Percentiles rank a stretch among this genome's conserved stretches.
phyloP scores from a whole-genome alignment of 2,888 invertebrate species.

The Calameuta pallipes region DNA sequence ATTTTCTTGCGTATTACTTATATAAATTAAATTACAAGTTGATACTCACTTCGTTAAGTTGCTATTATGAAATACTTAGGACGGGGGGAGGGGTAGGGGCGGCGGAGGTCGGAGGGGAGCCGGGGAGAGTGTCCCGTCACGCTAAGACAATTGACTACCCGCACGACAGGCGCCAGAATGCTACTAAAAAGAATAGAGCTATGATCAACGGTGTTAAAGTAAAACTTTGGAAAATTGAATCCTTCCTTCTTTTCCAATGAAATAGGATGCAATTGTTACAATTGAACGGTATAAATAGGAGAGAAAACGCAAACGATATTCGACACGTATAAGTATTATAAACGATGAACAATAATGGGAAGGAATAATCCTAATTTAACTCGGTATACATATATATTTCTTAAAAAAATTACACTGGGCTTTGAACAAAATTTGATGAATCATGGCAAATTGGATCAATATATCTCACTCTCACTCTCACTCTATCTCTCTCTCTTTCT shows the following conservation, averaged over 20 bases:
- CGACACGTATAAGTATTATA: constrained; percentile 19
- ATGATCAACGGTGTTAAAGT: not conserved
- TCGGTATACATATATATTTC: constrained; percentile 36
- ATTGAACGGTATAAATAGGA: not conserved
- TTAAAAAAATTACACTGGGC: constrained; percentile 47
- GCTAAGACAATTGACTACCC: not conserved
- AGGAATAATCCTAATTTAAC: constrained; percentile 30
- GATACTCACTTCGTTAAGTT: constrained; percentile 50
- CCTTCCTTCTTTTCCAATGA: constrained; percentile 1
- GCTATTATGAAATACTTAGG: constrained; percentile 49
- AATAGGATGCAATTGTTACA: not conserved
- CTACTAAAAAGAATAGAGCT: not conserved
- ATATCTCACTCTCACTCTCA: not conserved
- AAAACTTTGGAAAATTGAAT: not conserved
- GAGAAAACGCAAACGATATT: constrained; percentile 10
- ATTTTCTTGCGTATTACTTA: constrained; percentile 48
- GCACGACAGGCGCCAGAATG: not conserved
- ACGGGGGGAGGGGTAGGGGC: not conserved
- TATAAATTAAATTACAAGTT: constrained; percentile 60
- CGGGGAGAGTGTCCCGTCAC: not conserved
- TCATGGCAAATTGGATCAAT: constrained; percentile 27
- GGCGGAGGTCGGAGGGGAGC: not conserved
- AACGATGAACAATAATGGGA: constrained; percentile 25
- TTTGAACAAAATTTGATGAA: constrained; percentile 57
- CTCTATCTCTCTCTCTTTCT: not conserved